These are phyloP conservation scores for Drosophila ananassae DNA, from an alignment of 1,140 invertebrate genomes.

Conservation along the genomic window DNA sequence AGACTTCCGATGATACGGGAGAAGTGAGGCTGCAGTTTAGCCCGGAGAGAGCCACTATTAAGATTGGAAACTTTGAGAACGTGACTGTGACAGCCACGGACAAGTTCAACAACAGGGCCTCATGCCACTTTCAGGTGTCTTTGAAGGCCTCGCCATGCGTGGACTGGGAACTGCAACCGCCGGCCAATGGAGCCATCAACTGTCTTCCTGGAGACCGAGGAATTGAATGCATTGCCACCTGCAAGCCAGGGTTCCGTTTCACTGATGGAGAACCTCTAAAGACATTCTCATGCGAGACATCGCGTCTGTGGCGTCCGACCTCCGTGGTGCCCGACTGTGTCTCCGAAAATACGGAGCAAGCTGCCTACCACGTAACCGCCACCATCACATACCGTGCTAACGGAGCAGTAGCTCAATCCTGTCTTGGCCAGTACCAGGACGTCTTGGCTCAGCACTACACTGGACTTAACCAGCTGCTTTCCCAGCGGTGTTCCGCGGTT, in stretches of 20 bases:
- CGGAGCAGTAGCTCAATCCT: conserved; percentile 92
- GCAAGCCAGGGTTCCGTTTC: conserved; percentile 95
- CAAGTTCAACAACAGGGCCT: conserved; percentile 94
- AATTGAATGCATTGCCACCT: conserved; percentile 95
- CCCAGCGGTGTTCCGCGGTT: conserved; percentile 95
- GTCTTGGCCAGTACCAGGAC: conserved; percentile 94
- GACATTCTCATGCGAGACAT: conserved; percentile 92
- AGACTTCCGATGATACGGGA: conserved; percentile 94
- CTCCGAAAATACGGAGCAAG: conserved; percentile 96
- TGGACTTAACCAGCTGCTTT: conserved; percentile 92
- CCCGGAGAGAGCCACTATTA: conserved; percentile 94
- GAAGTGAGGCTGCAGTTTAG: conserved; percentile 93
- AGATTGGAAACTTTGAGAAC: conserved; percentile 96
- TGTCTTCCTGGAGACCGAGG: conserved; percentile 91
- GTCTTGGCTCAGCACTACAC: conserved; percentile 92
- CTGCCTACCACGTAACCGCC: conserved; percentile 95
- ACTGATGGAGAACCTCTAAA: conserved; percentile 95
- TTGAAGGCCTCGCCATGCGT: conserved; percentile 97
- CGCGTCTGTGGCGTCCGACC: conserved; percentile 91
- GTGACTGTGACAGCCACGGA: conserved; percentile 96
- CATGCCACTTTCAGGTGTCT: conserved; percentile 96
- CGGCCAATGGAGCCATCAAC: conserved; percentile 94
- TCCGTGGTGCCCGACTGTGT: conserved; percentile 97
- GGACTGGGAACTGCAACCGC: conserved; percentile 95
- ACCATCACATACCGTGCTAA: conserved; percentile 95